A percentile compares a stretch with the other conserved stretches of the same genome.
These are phyloP conservation scores for Encarsia formosa DNA, from an alignment of 2,888 invertebrate species.

Conservation along the genomic window DNA sequence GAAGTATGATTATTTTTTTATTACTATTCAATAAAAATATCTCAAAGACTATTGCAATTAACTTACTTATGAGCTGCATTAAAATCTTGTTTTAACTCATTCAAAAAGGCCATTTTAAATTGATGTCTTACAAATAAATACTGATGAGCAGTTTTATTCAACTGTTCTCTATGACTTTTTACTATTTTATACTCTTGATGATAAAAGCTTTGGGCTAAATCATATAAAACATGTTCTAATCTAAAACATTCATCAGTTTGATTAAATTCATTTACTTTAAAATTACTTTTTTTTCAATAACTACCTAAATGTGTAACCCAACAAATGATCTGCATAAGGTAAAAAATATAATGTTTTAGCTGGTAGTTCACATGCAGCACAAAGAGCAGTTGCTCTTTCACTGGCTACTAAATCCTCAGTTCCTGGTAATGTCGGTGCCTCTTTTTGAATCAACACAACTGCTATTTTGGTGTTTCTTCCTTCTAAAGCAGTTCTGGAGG, in stretches of 20 bases:
- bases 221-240: slow-evolving; percentile 89
- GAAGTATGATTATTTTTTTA: slow-evolving; percentile 26
- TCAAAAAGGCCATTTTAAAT: slow-evolving; percentile 93
- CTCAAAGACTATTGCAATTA: neutral
- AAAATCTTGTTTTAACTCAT: slow-evolving; percentile 88
- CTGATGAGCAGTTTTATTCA: slow-evolving; percentile 87
- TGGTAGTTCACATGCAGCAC: slow-evolving; percentile 86
- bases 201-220: slow-evolving; percentile 89
- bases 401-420: slow-evolving; percentile 82
- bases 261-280: neutral
- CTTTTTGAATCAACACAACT: slow-evolving; percentile 86
- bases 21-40: slow-evolving; percentile 4
- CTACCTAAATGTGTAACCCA: slow-evolving; percentile 62
- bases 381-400: slow-evolving; percentile 86
- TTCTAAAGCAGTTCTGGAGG: slow-evolving; percentile 64
- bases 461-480: slow-evolving; percentile 73
- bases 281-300: neutral
- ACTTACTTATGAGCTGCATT: slow-evolving; percentile 75
- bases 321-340: slow-evolving; percentile 84
- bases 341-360: slow-evolving; percentile 90
- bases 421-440: slow-evolving; percentile 69
- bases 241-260: slow-evolving; percentile 49
- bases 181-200: slow-evolving; percentile 81
- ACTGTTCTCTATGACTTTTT: slow-evolving; percentile 83
- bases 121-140: slow-evolving; percentile 92